Conservation (phyloP, 2,797 vertebrate genomes). For the Diglossa cyanea region DNA sequence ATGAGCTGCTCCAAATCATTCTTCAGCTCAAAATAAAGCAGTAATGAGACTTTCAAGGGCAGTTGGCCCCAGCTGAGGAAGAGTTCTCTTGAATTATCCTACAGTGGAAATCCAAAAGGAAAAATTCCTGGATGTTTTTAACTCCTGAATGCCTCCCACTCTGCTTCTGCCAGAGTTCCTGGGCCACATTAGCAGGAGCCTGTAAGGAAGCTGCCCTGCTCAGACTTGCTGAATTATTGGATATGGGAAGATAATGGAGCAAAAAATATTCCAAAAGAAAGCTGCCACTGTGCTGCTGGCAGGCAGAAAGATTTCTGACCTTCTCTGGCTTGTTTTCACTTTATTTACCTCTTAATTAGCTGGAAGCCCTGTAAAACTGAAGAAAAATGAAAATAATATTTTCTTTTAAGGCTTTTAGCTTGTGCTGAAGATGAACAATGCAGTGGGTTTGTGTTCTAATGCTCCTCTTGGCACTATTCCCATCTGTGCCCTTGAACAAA, state of each 20-base stretch:
- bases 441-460: neutral
- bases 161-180: neutral
- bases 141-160: neutral
- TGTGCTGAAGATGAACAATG: neutral
- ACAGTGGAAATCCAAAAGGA: neutral
- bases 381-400: neutral
- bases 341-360: constrained; percentile 1
- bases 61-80: neutral
- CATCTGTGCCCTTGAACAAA: neutral
- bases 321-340: neutral
- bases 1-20: neutral
- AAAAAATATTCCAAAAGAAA: neutral
- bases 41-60: neutral
- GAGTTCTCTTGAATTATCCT: neutral
- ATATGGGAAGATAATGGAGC: neutral
- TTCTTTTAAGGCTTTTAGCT: neutral
- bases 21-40: neutral
- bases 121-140: neutral
- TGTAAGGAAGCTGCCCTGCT: neutral
- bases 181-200: neutral
- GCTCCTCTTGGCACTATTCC: neutral
- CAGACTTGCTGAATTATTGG: neutral
- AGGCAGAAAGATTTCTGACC: neutral
- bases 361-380: neutral
- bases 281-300: neutral